phyloP scores from a whole-genome alignment of 2,888 invertebrate genomes.

The Cyrtodaria siliqua region DNA sequence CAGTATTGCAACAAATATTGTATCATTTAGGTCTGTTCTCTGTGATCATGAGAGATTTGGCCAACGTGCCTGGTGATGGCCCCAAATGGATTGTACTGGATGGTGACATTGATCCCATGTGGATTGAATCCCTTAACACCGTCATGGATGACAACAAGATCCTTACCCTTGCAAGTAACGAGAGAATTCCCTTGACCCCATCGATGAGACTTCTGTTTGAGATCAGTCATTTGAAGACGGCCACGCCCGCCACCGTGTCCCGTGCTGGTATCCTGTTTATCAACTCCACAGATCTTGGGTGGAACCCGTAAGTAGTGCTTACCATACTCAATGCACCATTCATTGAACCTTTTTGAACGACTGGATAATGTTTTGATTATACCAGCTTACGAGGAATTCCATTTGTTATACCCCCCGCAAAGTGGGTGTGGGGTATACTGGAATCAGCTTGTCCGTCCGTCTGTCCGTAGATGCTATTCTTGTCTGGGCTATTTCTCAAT shows the following conservation, averaged over 20 bases:
- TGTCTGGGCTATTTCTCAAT: no score
- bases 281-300: constrained; percentile 97
- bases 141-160: constrained; percentile 99
- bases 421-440: no score
- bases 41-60: constrained; percentile 98
- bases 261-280: constrained; percentile 98
- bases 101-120: constrained; percentile 99
- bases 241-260: constrained; percentile 98
- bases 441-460: no score
- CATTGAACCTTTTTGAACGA: no score
- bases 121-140: constrained; percentile 98
- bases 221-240: constrained; percentile 97
- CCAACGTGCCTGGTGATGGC: constrained; percentile 93
- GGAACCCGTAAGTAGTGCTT: constrained; percentile 92
- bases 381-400: no score
- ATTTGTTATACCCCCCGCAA: no score
- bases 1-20: no score
- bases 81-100: constrained; percentile 97
- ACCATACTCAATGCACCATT: not conserved
- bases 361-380: no score
- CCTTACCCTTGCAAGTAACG: constrained; percentile 97
- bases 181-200: constrained; percentile 96
- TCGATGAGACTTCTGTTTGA: constrained; percentile 98
- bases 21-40: constrained; percentile 93
- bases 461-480: no score